These are phyloP conservation scores for Neuroterus valhalla DNA, from an alignment of 1,140 invertebrate species.

Conservation along the genomic window DNA sequence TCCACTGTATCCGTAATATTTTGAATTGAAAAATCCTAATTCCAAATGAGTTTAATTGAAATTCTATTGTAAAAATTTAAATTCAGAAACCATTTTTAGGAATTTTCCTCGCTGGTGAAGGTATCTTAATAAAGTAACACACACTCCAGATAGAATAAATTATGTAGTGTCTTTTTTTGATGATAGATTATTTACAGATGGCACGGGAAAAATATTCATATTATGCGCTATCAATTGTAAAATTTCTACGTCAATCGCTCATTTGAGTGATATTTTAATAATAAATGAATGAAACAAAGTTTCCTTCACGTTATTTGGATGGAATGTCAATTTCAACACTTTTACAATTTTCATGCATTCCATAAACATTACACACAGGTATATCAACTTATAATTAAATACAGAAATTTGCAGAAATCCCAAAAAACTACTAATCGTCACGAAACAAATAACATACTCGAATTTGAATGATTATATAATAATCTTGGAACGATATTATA, in stretches of 20 bases:
- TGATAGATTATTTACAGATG: slow-evolving; percentile 57
- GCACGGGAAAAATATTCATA: slow-evolving; percentile 34
- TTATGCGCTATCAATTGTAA: slow-evolving; percentile 29
- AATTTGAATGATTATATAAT: too few species aligned
- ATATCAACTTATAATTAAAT: too few species aligned
- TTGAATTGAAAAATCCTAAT: too few species aligned
- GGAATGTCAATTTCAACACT: slow-evolving; percentile 63
- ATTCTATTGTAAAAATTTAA: too few species aligned
- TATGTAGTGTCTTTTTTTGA: slow-evolving; percentile 56
- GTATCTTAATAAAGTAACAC: slow-evolving; percentile 30
- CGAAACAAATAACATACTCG: too few species aligned
- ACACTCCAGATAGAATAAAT: slow-evolving; percentile 60
- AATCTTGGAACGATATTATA: too few species aligned
- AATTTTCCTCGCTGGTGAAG: not conserved
- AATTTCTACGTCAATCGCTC: slow-evolving; percentile 27
- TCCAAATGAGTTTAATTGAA: too few species aligned
- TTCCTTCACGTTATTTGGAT: slow-evolving; percentile 42
- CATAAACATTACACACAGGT: too few species aligned
- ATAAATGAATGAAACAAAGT: slow-evolving; percentile 37
- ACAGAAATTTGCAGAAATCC: too few species aligned
- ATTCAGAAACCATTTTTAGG: too few species aligned
- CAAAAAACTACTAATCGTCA: too few species aligned
- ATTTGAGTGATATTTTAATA: slow-evolving; percentile 58
- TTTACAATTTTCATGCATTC: not conserved
- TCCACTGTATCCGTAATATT: too few species aligned